Evolutionary conservation across 2,888 invertebrate species (phyloP), one percentile per base, ranked within the genome.

Genomic region (Scotopteryx bipunctaria): DNA sequence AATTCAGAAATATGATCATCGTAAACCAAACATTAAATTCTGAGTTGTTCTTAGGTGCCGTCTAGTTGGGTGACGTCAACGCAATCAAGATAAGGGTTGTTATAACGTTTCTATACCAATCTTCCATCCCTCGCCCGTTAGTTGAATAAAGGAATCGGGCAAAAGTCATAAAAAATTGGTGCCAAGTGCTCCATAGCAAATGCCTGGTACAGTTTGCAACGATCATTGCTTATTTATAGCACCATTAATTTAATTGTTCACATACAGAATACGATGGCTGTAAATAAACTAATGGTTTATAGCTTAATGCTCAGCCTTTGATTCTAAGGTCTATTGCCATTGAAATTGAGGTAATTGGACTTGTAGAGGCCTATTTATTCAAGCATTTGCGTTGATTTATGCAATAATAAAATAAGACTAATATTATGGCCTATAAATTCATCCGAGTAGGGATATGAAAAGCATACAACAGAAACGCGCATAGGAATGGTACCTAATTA

Each of bases 181-280:
- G 32, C 32, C 16, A 32, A 19, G 19, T 2, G 11, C 14, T 21
- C 6, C 6, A 15, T 17, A 35, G 5, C 11, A 32, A 35, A 35
- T 11, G 17, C 35, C 11, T 19, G n/a, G 32, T 15, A 8, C 15
- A 32, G 8, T 32, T 15, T 35, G 19, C 11, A 9, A 9, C 16
- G 9, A 38, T 38, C 25, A 38, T 38, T 38, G 38, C 25, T n/a
- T 25, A 25, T 38, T 25, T 38, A 27, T 38, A 38, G 38, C 2
- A 23, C 25, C 16, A 38, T 38, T 15, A 25, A 27, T 25, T 23
- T 38, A 38, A 38, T 38, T 38, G 38, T 38, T 27, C 25, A 27
- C 38, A 37, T 37, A 16, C 9, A 6, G 19, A 9, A 35, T 21
- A 35, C 19, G 11, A 17, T 19, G 8, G 19, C 11, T 8, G 35